Base-by-base conservation (phyloP, 1,140 invertebrate species). In the Octopus bimaculoides region DNA sequence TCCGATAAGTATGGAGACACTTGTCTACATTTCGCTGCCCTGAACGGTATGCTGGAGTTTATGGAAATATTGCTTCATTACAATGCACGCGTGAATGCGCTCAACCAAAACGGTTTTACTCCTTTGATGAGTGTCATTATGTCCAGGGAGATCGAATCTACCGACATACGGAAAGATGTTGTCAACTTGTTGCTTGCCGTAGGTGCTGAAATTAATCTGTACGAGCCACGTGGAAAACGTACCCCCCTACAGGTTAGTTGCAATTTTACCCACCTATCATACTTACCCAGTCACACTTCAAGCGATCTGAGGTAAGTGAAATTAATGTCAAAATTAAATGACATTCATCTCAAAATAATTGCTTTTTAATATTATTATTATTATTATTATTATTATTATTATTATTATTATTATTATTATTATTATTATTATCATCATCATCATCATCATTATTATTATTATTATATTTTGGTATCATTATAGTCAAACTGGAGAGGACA, bases 1-100 rank as follows among this genome's bases (percentile, higher is more conserved):
- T 75, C 81, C n/a, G 84, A 85, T 79, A 80, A 77, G 52, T 84
- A 79, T 56, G 84, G 84, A 5, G 84, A 82, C 61, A 79, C 79
- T 5, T 75, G 80, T n/a, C 69, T 85, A 52, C 84, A 85, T 69
- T 77, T 78, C 52, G 84, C 83, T 26, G 82, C 82, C 4, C 81
- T 82, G 8, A 54, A 54, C 4, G 81, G 76, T 5, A 71, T 54
- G 0, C 20, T 80, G 7, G 81, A 83, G 14, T 82, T 78, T 12
- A 66, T 82, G 12, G 26, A 82, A 66, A 6, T 84, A 12, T 69
- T 85, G n/a, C 53, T 84, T 12, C 56, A 77, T 52, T 75, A 84
- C 73, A 81, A 79, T 66, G 80, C 81, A 7, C 77, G 81, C 56
- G 78, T 84, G 1, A 78, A 84, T 77, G 56, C 76, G 17, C 12